Conservation (phyloP, 2,113 vertebrate species). For the Tiliqua scincoides region DNA sequence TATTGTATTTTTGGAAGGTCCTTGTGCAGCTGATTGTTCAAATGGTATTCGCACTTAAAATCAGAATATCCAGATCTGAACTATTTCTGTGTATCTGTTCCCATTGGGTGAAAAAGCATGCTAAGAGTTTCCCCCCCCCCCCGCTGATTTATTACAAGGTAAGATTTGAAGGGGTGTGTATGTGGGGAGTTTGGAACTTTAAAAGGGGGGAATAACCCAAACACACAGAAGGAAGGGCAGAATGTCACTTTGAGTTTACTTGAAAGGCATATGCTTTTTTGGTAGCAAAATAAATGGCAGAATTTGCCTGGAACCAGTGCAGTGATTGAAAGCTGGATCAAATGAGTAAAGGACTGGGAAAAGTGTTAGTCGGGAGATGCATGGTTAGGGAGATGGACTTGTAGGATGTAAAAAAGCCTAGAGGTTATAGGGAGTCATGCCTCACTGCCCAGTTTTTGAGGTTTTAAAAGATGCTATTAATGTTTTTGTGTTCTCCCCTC, state of each 20-base stretch:
- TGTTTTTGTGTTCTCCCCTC: too few species aligned
- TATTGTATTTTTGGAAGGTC: background rate
- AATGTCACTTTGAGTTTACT: too few species aligned
- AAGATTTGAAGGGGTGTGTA: too few species aligned
- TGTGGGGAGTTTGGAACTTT: background rate
- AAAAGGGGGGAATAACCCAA: background rate
- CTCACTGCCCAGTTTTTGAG: background rate
- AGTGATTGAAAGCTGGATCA: background rate
- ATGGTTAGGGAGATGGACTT: background rate
- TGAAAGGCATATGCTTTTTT: background rate
- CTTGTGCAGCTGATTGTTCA: background rate
- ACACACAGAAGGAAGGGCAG: background rate
- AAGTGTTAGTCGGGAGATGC: background rate
- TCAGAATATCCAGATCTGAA: background rate
- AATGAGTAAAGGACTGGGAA: background rate
- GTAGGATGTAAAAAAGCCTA: background rate
- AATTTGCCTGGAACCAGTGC: background rate
- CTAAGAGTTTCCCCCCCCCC: too few species aligned
- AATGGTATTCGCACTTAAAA: background rate
- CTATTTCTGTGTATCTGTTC: background rate
- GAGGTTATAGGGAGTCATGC: too few species aligned
- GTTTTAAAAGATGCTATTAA: background rate
- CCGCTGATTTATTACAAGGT: background rate
- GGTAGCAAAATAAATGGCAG: background rate
- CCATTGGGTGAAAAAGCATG: background rate